These are phyloP conservation scores for Oligia fasciuncula DNA, from an alignment of 2,888 invertebrate species.

Conservation along the genomic window DNA sequence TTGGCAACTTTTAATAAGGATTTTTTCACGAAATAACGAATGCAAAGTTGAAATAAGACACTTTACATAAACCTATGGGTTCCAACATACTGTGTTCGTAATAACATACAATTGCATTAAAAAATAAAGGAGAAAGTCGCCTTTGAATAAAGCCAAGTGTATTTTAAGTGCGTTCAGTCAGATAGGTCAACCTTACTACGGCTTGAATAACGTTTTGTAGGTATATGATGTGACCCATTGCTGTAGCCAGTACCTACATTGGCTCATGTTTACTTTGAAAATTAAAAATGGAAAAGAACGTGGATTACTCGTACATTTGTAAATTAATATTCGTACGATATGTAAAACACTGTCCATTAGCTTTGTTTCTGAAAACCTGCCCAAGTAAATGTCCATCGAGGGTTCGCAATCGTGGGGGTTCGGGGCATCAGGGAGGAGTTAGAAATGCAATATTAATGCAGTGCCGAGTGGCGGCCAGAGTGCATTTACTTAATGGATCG, in stretches of 20 bases:
- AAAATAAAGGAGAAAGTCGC: no score
- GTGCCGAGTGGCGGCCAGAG: constrained; percentile 85
- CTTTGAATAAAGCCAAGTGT: no score
- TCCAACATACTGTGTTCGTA: no score
- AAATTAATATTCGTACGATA: constrained; percentile 49
- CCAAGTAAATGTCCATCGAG: constrained; percentile 68
- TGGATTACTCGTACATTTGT: constrained; percentile 31
- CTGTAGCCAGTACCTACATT: not conserved
- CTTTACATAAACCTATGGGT: no score
- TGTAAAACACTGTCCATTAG: constrained; percentile 69
- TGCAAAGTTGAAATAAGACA: no score
- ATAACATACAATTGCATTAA: no score
- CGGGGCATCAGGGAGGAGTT: constrained; percentile 75
- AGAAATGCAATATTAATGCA: constrained; percentile 92
- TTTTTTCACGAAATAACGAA: no score
- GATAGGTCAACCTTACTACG: not conserved
- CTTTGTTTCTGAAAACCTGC: constrained; percentile 72
- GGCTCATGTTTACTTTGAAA: not conserved
- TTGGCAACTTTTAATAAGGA: no score
- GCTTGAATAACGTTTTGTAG: not conserved
- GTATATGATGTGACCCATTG: not conserved
- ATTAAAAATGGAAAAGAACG: constrained; percentile 21
- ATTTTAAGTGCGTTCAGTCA: constrained; percentile 4
- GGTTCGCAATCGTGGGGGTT: constrained; percentile 72
- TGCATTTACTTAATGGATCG: constrained; percentile 89